A percentile compares a stretch with the other conserved stretches of the same genome.
Evolutionary conservation across 2,797 vertebrate genomes (phyloP).

Genomic region (Valencia hispanica): DNA sequence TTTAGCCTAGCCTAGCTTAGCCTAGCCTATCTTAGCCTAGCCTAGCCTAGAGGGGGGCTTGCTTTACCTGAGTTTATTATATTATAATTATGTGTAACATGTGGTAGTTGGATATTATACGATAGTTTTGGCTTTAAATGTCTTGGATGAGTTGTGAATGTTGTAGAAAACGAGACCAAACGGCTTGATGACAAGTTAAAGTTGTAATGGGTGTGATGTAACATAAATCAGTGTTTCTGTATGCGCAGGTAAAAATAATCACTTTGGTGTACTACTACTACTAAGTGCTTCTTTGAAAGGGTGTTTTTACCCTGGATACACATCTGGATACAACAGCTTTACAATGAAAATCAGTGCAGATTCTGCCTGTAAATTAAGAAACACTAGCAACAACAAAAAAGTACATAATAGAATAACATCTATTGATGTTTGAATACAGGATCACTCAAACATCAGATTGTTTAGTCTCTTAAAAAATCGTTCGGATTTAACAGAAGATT

Average conservation of each 20-base stretch:
- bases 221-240: conserved; percentile 1
- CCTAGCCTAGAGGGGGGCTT: conserved; percentile 21
- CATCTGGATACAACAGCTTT: background rate
- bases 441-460: background rate
- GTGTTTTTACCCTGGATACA: background rate
- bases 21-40: conserved; percentile 39
- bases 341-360: background rate
- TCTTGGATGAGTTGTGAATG: rapidly evolving
- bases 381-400: background rate
- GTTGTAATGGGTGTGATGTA: conserved; percentile 1
- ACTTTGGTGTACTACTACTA: background rate
- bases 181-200: conserved; percentile 1
- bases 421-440: background rate
- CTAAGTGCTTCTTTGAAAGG: too few relatives aligned
- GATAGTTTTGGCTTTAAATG: background rate
- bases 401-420: background rate
- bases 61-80: conserved; percentile 8
- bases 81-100: background rate
- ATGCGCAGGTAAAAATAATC: background rate
- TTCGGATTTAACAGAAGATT: background rate
- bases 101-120: rapidly evolving
- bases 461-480: background rate
- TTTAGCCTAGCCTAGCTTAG: conserved; percentile 41
- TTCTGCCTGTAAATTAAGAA: background rate
- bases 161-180: background rate